Percentiles rank a stretch among this genome's conserved stretches.
phyloP scores from a whole-genome alignment of 2,888 invertebrate species.

The Caenorhabditis drosophilae region DNA sequence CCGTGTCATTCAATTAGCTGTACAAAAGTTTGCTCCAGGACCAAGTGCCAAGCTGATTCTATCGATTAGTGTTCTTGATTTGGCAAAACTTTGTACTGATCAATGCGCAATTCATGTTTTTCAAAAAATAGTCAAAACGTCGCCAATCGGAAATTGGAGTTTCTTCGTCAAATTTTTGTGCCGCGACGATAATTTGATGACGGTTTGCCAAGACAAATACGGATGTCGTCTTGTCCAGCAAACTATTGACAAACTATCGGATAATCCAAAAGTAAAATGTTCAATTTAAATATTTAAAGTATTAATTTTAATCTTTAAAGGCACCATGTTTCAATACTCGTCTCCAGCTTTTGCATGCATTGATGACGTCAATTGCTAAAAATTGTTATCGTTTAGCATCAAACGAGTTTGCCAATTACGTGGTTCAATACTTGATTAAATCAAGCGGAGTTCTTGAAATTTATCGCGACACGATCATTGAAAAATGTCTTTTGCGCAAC shows the following conservation, averaged over 20 bases:
- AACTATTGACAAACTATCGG: slow-evolving; percentile 48
- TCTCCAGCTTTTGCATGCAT: slow-evolving; percentile 13
- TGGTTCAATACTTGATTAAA: slow-evolving; percentile 56
- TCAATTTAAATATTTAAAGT: no score
- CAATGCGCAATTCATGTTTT: slow-evolving; percentile 57
- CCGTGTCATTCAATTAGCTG: slow-evolving; percentile 55
- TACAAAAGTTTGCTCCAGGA: slow-evolving; percentile 36
- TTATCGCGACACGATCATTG: slow-evolving; percentile 53
- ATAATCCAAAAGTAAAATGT: no score
- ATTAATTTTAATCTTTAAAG: no score
- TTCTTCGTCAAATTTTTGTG: slow-evolving; percentile 23
- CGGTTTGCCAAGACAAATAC: slow-evolving; percentile 49
- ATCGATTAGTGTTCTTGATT: slow-evolving; percentile 9
- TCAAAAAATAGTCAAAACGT: slow-evolving; percentile 39
- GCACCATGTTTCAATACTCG: slow-evolving; percentile 22
- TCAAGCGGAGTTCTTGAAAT: slow-evolving; percentile 32
- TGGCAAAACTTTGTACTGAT: slow-evolving; percentile 41
- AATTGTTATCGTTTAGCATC: slow-evolving; percentile 42
- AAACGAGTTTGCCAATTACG: slow-evolving; percentile 62
- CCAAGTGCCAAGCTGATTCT: slow-evolving; percentile 1
- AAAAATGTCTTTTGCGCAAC: slow-evolving; percentile 51
- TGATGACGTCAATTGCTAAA: slow-evolving; percentile 27
- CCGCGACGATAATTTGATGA: slow-evolving; percentile 26
- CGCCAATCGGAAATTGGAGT: slow-evolving; percentile 17
- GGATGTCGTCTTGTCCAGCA: slow-evolving; percentile 50